phyloP scores from a whole-genome alignment of 2,888 invertebrate species.

The Leptothorax acervorum region DNA sequence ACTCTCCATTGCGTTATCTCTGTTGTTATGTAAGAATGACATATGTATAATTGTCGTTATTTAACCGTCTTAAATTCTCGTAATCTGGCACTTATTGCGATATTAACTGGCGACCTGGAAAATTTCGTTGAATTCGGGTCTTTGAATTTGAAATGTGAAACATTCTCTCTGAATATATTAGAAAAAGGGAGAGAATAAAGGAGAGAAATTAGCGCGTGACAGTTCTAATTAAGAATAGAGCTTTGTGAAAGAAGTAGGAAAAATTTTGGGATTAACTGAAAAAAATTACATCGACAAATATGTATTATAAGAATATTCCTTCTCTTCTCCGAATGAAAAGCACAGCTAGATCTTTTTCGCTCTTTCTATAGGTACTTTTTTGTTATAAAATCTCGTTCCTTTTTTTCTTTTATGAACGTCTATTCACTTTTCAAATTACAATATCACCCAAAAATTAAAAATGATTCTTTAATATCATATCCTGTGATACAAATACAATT shows the following conservation, averaged over 20 bases:
- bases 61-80: not conserved
- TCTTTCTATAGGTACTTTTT: not conserved
- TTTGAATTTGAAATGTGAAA: not conserved
- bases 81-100: not conserved
- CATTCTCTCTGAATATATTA: not conserved
- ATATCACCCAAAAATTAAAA: too few species aligned
- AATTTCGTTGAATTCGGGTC: not conserved
- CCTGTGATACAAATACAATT: too few species aligned
- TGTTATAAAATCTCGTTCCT: not conserved
- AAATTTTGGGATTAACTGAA: not conserved
- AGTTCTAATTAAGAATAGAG: not conserved
- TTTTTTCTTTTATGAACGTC: not conserved
- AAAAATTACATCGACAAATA: not conserved
- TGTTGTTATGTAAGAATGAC: not conserved
- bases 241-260: not conserved
- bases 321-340: not conserved
- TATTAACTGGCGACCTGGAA: not conserved
- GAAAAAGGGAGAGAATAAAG: not conserved
- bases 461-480: too few species aligned
- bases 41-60: not conserved
- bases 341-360: not conserved
- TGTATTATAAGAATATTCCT: not conserved
- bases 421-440: too few species aligned
- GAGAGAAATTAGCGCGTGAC: not conserved
- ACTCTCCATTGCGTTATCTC: not conserved